Evolutionary conservation across 1,140 invertebrate species (phyloP).

Genomic region (Scaptomyza montana): DNA sequence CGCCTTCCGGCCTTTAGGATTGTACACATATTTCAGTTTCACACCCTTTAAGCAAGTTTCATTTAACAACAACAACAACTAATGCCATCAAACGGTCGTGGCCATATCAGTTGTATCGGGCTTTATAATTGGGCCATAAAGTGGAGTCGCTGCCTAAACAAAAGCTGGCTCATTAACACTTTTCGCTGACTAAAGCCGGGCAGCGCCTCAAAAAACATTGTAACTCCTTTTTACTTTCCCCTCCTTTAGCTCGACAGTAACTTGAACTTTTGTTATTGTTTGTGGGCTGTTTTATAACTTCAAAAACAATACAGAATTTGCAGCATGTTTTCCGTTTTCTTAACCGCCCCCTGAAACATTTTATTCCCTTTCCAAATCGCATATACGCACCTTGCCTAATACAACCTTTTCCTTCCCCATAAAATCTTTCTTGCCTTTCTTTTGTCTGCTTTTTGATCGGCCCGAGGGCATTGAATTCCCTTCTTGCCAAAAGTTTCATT

Average conservation of each 20-base stretch:
- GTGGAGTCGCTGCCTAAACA: constrained; percentile 34
- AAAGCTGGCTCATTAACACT: constrained; percentile 55
- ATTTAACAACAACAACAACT: not conserved
- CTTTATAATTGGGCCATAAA: constrained; percentile 40
- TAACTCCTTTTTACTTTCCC: too few relatives aligned
- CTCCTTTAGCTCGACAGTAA: constrained; percentile 29
- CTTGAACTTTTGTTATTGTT: constrained; percentile 48
- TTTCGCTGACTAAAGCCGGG: constrained; percentile 40
- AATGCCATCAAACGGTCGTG: constrained; percentile 9
- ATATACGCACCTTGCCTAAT: not conserved
- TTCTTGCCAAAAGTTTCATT: constrained; percentile 52
- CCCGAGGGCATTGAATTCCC: constrained; percentile 51
- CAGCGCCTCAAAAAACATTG: constrained; percentile 8
- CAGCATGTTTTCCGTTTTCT: constrained; percentile 44
- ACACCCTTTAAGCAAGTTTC: not conserved
- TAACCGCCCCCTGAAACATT: constrained; percentile 14
- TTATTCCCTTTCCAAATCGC: not conserved
- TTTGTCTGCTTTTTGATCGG: constrained; percentile 51
- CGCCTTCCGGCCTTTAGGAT: not conserved
- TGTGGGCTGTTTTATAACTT: constrained; percentile 31
- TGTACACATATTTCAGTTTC: not conserved
- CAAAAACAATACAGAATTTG: constrained; percentile 57
- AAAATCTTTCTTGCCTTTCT: constrained; percentile 8
- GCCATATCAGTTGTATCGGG: constrained; percentile 13
- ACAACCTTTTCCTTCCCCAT: not conserved